phyloP scores from a whole-genome alignment of 2,888 invertebrate genomes.

The Lycophotia porphyrea region DNA sequence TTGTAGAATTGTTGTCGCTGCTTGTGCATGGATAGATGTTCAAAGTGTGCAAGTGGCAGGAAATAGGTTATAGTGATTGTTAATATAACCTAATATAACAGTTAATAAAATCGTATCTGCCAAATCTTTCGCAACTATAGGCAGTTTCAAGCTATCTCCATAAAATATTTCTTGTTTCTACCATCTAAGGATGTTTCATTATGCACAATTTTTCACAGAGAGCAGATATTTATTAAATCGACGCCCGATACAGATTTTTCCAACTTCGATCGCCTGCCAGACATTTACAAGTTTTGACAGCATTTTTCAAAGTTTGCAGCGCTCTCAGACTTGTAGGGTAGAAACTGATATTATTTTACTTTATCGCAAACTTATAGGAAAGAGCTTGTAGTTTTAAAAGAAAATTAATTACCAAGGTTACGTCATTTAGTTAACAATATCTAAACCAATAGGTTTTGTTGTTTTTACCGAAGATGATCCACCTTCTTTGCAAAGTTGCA shows the following conservation, averaged over 20 bases:
- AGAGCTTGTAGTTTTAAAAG: background rate
- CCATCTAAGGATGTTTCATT: background rate
- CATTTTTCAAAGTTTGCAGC: conserved; percentile 52
- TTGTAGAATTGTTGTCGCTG: background rate
- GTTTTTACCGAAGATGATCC: background rate
- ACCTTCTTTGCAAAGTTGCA: background rate
- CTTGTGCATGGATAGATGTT: background rate
- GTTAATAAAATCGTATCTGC: background rate
- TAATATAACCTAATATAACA: background rate
- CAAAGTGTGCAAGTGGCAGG: background rate
- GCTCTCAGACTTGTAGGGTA: conserved; percentile 32
- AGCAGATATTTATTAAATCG: conserved; percentile 51
- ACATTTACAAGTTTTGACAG: conserved; percentile 59
- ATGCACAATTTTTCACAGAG: conserved; percentile 35
- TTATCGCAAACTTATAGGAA: conserved; percentile 33
- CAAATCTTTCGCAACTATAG: background rate
- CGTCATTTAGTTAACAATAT: background rate
- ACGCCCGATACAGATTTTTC: conserved; percentile 57
- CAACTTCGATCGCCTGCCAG: conserved; percentile 39
- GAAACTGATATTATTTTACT: conserved; percentile 42
- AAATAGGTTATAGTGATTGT: background rate
- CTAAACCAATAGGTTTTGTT: background rate
- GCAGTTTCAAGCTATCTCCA: no score
- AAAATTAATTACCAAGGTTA: conserved; percentile 20
- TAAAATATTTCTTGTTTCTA: conserved; percentile 2